Conservation (phyloP, 2,888 invertebrate genomes). For the Ectemnius cavifrons region DNA sequence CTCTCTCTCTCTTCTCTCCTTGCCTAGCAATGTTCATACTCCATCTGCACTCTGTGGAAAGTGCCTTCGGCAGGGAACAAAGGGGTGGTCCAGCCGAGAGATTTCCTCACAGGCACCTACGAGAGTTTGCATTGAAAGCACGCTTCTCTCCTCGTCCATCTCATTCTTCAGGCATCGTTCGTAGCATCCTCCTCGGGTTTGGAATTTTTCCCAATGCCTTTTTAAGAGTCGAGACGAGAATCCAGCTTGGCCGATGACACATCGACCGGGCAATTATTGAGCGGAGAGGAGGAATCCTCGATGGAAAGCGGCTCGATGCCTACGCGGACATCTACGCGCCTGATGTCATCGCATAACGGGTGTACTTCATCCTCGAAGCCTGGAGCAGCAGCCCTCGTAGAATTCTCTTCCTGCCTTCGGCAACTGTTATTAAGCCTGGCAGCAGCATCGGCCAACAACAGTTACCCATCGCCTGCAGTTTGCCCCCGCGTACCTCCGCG, state of each 20-base stretch:
- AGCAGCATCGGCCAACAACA: slow-evolving; percentile 46
- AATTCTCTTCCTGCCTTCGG: slow-evolving; percentile 36
- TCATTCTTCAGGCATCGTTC: too few species aligned
- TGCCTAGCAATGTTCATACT: slow-evolving; percentile 15
- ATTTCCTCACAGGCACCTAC: slow-evolving; percentile 50
- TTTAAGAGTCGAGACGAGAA: slow-evolving; percentile 9
- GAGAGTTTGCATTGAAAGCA: slow-evolving; percentile 35
- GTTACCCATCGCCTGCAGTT: slow-evolving; percentile 37
- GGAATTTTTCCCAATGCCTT: slow-evolving; percentile 5
- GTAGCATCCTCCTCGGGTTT: background rate
- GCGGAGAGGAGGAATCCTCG: background rate
- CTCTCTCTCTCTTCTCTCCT: slow-evolving; percentile 40
- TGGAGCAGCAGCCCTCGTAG: background rate
- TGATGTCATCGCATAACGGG: slow-evolving; percentile 57
- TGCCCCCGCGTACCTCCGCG: background rate
- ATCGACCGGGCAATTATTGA: slow-evolving; percentile 36
- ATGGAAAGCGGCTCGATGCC: slow-evolving; percentile 17
- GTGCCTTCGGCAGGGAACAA: slow-evolving; percentile 29
- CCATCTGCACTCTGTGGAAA: slow-evolving; percentile 29
- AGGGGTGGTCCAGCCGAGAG: slow-evolving; percentile 32
- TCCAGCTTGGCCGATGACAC: slow-evolving; percentile 34
- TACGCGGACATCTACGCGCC: slow-evolving; percentile 44
- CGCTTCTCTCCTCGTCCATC: too few species aligned
- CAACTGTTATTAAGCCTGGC: slow-evolving; percentile 51
- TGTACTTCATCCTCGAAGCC: slow-evolving; percentile 15